Evolutionary conservation across 2,888 invertebrate species (phyloP), one percentile per base, ranked within the genome.

Genomic region (Meteorus colon): DNA sequence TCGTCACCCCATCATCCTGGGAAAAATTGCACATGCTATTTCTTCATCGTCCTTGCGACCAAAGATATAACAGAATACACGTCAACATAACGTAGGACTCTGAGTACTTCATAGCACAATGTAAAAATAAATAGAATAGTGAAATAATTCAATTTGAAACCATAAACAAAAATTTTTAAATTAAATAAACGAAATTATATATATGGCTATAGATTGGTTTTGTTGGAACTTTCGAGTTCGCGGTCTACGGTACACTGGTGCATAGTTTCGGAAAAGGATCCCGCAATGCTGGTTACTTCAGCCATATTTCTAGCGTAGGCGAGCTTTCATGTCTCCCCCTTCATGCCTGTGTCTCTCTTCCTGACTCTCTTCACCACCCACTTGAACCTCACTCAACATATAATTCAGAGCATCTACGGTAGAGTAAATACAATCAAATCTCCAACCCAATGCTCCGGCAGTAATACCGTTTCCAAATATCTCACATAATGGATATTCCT

Each of bases 191-290:
- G 16, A 27, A 29, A 27, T 55, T 3, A 69, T n/a, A 27, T 66
- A 14, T 41, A 19, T 24, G 10, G 10, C 14, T 41, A 66, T 41
- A 19, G 19, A 65, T 37, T 19, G 8, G 24, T 34, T 66, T 66
- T 63, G 76, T 73, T 68, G 55, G 77, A 80, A 78, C 70, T 78
- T 77, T 68, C 76, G 74, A 76, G 76, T 75, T 79, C 73, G 75
- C 76, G 68, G 79, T 77, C 73, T 68, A 75, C 74, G 78, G 78
- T 77, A 75, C 75, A 80, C 79, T 80, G 70, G 73, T 77, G 65
- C 77, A 77, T 78, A 79, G 75, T 78, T 76, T 76, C 75, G 78
- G 73, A 69, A 31, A 68, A 76, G 60, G 76, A 69, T 79, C 69
- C 37, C 48, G 74, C 73, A 67, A 34, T 41, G 45, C 34, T 68